Percentiles rank a stretch among this genome's conserved stretches.
phyloP scores from a whole-genome alignment of 2,113 vertebrate species.

The Campylomormyrus numenius region DNA sequence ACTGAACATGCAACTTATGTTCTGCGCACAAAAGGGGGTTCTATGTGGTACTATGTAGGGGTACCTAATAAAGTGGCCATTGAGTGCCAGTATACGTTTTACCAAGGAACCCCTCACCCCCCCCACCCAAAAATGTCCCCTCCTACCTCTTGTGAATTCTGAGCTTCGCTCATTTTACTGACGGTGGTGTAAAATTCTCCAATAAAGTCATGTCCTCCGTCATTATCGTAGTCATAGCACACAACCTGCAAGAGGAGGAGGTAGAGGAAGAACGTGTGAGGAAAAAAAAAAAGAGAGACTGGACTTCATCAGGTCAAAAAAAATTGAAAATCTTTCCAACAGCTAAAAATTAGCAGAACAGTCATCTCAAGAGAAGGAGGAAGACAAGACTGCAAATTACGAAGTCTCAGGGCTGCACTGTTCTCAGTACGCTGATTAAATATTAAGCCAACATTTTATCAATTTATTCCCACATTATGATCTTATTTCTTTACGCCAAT shows the following conservation, averaged over 20 bases:
- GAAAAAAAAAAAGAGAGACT: not conserved
- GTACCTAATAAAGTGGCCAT: not conserved
- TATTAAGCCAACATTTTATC: not conserved
- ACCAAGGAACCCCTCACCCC: not conserved
- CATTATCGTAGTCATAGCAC: constrained; percentile 92
- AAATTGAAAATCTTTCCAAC: not conserved
- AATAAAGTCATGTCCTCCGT: constrained; percentile 94
- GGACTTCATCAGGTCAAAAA: not conserved
- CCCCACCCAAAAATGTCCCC: not conserved
- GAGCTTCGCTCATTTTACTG: constrained; percentile 78
- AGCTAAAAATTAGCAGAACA: not conserved
- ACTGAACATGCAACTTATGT: not conserved
- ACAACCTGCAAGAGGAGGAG: constrained; percentile 62
- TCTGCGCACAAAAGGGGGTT: not conserved
- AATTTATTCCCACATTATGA: not conserved
- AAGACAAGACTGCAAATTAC: not conserved
- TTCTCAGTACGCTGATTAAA: not conserved
- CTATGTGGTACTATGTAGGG: not conserved
- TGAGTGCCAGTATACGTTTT: not conserved
- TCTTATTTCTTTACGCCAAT: not conserved
- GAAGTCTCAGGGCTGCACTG: not conserved
- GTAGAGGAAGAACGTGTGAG: not conserved
- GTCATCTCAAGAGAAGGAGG: not conserved
- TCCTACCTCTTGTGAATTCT: constrained; percentile 72
- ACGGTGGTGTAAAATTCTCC: constrained; percentile 87